phyloP scores from a whole-genome alignment of 1,140 invertebrate genomes.

The Hyphantria cunea region DNA sequence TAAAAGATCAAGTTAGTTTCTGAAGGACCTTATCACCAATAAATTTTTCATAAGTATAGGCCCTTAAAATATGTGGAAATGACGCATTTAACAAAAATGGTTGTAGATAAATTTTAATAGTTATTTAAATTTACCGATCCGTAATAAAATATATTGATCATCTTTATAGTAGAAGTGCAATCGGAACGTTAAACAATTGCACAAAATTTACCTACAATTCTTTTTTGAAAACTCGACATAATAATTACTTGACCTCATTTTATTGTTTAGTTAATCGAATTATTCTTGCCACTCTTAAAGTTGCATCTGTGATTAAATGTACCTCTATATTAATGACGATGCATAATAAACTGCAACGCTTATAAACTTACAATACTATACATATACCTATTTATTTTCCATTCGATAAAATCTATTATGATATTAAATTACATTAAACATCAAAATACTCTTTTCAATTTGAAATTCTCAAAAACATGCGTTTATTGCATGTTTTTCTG shows the following conservation, averaged over 20 bases:
- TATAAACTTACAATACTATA: background rate
- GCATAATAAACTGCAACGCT: constrained; percentile 41
- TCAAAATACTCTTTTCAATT: constrained; percentile 27
- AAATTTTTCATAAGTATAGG: background rate
- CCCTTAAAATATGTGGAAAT: constrained; percentile 9
- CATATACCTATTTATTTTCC: constrained; percentile 31
- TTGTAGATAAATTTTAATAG: constrained; percentile 48
- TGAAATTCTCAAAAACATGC: constrained; percentile 32
- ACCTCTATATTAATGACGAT: constrained; percentile 37
- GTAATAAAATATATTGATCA: background rate
- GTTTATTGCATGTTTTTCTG: constrained; percentile 19
- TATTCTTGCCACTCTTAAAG: constrained; percentile 24
- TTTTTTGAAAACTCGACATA: constrained; percentile 36
- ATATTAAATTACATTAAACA: background rate
- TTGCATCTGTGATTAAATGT: constrained; percentile 68
- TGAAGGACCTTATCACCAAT: background rate
- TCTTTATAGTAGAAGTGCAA: background rate
- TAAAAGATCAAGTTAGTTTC: background rate
- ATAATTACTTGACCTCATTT: constrained; percentile 27
- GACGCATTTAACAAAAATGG: constrained; percentile 30
- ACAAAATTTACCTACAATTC: constrained; percentile 51
- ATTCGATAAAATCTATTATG: constrained; percentile 17
- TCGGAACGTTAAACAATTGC: constrained; percentile 17
- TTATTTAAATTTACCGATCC: background rate
- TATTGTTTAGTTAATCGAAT: constrained; percentile 13